phyloP scores from a whole-genome alignment of 1,140 invertebrate species.

The Drosophila parabipectinata region DNA sequence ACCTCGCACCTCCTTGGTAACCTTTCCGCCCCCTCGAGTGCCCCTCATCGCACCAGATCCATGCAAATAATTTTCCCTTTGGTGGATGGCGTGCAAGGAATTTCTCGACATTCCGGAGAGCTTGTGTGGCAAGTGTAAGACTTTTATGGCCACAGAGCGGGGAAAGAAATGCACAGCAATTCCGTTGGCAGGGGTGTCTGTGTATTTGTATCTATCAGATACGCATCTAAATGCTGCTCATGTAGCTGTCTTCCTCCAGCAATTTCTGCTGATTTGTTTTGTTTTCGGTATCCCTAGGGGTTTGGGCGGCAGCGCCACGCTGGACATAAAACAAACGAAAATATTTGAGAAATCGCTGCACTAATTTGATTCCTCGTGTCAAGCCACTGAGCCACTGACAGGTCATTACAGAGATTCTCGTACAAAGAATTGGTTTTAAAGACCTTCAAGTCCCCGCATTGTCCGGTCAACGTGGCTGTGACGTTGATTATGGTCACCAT shows the following conservation, averaged over 20 bases:
- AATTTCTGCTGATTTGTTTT: slow-evolving; percentile 62
- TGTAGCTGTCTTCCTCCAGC: slow-evolving; percentile 32
- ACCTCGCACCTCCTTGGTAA: slow-evolving; percentile 1
- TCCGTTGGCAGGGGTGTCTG: slow-evolving; percentile 23
- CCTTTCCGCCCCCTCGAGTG: slow-evolving; percentile 5
- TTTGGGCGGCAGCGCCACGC: neutral
- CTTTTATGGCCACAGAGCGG: slow-evolving; percentile 54
- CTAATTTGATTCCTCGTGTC: slow-evolving; percentile 59
- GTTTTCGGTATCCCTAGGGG: slow-evolving; percentile 27
- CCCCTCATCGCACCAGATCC: neutral
- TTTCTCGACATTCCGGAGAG: slow-evolving; percentile 55
- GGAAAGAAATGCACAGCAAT: slow-evolving; percentile 34
- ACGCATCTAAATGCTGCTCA: slow-evolving; percentile 63
- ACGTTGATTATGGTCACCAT: slow-evolving; percentile 70
- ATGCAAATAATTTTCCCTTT: slow-evolving; percentile 70
- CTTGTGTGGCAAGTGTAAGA: slow-evolving; percentile 59
- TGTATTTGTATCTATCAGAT: slow-evolving; percentile 63
- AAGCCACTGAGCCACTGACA: slow-evolving; percentile 35
- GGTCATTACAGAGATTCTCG: slow-evolving; percentile 28
- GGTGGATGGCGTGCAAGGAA: slow-evolving; percentile 68
- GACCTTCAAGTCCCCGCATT: slow-evolving; percentile 21
- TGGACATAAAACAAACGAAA: slow-evolving; percentile 50
- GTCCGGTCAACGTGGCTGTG: slow-evolving; percentile 35
- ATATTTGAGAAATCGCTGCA: slow-evolving; percentile 57
- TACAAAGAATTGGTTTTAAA: slow-evolving; percentile 12